Evolutionary conservation across 2,888 invertebrate genomes (phyloP), one percentile per base, ranked within the genome.

Genomic region (Orchesella flavescens): DNA sequence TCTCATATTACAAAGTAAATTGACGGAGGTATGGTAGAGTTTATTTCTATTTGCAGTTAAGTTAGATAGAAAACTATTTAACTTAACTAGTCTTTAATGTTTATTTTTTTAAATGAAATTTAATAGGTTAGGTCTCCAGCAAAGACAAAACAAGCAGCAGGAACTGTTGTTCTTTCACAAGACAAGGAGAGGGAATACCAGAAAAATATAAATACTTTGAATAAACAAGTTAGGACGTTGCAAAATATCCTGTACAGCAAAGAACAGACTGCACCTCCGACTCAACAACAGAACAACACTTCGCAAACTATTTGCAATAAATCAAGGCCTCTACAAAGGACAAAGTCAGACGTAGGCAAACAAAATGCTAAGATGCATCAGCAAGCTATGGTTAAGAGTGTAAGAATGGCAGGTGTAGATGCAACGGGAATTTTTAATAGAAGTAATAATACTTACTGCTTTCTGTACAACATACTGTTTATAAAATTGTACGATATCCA

Each of bases 161-260:
- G 19, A 15, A 43, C 65, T 46, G 24, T 23, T 4, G 10, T 43
- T 3, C 59, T 80, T 72, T 66, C 75, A 23, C 73, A 86, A 73
- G 85, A 87, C 55, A 87, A 86, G 65, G 87, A 87, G 57, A 85
- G 84, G 17, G 87, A 87, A 53, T 87, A 85, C 59, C 85, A 87
- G 65, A 87, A 86, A 57, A 79, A 69, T 21, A 77, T 87, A 34
- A 82, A 73, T 65, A 71, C 23, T 17, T 59, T 87, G 10, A 80
- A 85, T 53, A 86, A 86, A 46, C 87, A 87, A 84, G 87, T 87
- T 9, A 44, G 87, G 55, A 87, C 87, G 17, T 73, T 87, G 17
- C 87, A 87, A 49, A 85, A 83, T 68, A 87, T 87, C 49, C 61
- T 87, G 23, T 87, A 86, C 68, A 85, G 78, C 55, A 86, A 84